Base-by-base conservation (phyloP, 1,140 invertebrate species). In the Thaumatotibia leucotreta region DNA sequence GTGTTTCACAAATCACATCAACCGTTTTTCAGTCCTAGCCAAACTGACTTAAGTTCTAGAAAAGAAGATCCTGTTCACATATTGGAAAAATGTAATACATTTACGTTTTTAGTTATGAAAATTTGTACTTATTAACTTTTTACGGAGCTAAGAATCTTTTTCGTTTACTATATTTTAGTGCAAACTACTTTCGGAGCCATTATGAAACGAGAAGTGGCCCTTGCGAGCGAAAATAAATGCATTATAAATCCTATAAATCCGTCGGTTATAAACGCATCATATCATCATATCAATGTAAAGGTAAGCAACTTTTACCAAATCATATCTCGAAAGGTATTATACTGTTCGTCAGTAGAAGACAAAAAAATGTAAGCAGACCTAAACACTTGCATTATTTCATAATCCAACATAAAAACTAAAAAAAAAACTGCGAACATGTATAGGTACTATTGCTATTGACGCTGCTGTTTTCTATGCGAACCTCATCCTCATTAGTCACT, bases 1-100 rank as follows among this genome's bases (percentile, higher is more conserved):
- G 81, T 90, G 14, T 67, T 90, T 14, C 86, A 90, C 68, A 90
- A 88, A 79, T 84, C 83, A 24, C 88, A 87, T 61, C 64, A 61
- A 20, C 63, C 77, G 24, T 31, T 65, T 45, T 11, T 64, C n/a
- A 61, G 54, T 29, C 68, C 75, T 32, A 49, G 61, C 70, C 9
- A 67, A 33, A 63, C 72, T 52, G 14, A 58, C 35, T 61, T 31
- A 6, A 62, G 68, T 72, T 63, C 52, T 61, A 68, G 73, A 23
- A 74, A 81, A 29, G 75, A 87, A 67, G 78, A 88, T 75, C 88
- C 88, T 6, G 70, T 86, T 6, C 64, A 82, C 32, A 58, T 90
- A 24, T 70, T 90, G 61, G 75, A 72, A n/a, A 88, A 82, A 83
- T 81, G 88, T 88, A 77, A 39, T 17, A 23, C n/a, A n/a, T n/a